phyloP scores from a whole-genome alignment of 2,888 invertebrate genomes.

The Protophormia terraenovae region DNA sequence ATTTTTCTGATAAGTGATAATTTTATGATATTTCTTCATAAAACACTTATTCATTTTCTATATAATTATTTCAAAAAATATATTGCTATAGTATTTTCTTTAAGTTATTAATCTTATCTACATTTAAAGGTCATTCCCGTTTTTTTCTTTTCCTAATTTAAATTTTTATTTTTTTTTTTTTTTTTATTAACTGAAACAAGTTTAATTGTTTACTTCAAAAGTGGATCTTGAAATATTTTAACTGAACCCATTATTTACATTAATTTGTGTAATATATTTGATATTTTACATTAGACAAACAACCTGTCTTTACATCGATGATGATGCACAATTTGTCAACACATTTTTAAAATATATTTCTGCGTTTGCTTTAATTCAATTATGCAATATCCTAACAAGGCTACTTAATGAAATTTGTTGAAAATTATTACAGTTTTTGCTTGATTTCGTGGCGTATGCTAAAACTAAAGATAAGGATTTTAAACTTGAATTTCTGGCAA shows the following conservation, averaged over 20 bases:
- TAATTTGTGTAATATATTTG: neutral
- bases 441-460: neutral
- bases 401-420: neutral
- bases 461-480: neutral
- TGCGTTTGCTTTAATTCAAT: neutral
- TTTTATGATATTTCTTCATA: no score
- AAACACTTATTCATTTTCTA: no score
- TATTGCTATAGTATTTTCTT: no score
- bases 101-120: no score
- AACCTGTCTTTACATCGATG: slow-evolving; percentile 4
- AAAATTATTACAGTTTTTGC: neutral
- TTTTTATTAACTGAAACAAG: neutral
- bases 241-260: neutral
- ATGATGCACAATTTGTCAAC: slow-evolving; percentile 31
- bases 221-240: neutral
- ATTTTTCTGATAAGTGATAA: no score
- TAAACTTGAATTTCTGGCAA: no score
- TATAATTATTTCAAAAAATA: no score
- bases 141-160: neutral
- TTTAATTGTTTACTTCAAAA: neutral
- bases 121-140: no score
- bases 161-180: no score
- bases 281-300: neutral
- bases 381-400: slow-evolving; percentile 31
- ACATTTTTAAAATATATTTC: no score